Evolutionary conservation across 1,140 invertebrate species (phyloP).

Genomic region (Dryas iulia): DNA sequence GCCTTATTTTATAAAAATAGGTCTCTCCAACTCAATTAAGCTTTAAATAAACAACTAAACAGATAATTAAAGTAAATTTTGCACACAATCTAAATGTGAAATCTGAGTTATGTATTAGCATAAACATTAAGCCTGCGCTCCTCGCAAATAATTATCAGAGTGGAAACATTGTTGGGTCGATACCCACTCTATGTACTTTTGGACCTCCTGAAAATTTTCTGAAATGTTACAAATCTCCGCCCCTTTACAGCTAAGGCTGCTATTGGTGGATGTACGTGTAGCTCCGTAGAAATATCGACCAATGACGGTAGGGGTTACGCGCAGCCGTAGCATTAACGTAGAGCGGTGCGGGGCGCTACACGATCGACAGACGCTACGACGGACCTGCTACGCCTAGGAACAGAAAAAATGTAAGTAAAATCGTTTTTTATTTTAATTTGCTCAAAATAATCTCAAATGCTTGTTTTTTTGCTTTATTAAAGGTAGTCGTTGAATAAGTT

Average conservation of each 20-base stretch:
- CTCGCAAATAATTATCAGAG: constrained; percentile 33
- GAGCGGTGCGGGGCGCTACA: constrained; percentile 68
- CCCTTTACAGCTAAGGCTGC: constrained; percentile 56
- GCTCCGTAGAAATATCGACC: constrained; percentile 54
- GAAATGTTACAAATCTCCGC: constrained; percentile 73
- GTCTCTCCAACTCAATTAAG: neutral
- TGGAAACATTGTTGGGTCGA: constrained; percentile 49
- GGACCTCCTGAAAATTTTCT: constrained; percentile 72
- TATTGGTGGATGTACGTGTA: constrained; percentile 57
- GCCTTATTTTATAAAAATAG: no score
- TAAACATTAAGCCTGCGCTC: constrained; percentile 13
- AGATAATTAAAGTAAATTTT: neutral
- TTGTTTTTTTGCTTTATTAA: no score
- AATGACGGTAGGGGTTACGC: constrained; percentile 62
- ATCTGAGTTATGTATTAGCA: constrained; percentile 8
- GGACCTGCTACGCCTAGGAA: constrained; percentile 71
- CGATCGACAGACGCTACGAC: constrained; percentile 71
- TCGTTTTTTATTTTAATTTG: constrained; percentile 11
- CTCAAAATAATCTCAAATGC: neutral
- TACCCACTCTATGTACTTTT: constrained; percentile 56
- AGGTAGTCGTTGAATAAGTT: neutral
- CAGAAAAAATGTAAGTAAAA: constrained; percentile 75
- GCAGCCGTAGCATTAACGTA: constrained; percentile 65
- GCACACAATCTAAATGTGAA: neutral
- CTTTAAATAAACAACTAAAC: neutral